Evolutionary conservation across 2,113 vertebrate species (phyloP).

Genomic region (Ochotona princeps): DNA sequence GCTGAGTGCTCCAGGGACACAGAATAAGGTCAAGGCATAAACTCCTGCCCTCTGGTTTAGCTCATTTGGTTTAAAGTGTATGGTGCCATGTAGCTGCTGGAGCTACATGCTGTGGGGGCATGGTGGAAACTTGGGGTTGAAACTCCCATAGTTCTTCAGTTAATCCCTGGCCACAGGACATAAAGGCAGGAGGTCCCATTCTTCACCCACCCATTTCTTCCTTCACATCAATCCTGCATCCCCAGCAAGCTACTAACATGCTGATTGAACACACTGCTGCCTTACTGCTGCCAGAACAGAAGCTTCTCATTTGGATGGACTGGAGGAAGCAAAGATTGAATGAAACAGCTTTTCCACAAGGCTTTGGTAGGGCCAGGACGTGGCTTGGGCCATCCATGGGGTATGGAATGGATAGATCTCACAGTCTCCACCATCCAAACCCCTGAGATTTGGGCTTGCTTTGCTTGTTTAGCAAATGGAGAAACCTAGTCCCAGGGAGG

Average conservation of each 20-base stretch:
- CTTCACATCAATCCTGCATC: not conserved
- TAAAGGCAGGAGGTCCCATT: not conserved
- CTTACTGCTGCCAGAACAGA: not conserved
- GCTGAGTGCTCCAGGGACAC: not conserved
- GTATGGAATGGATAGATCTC: not conserved
- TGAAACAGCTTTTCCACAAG: not conserved
- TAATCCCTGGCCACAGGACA: not conserved
- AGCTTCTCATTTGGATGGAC: not conserved
- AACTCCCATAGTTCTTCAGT: not conserved
- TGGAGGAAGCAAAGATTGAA: not conserved
- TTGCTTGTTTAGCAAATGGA: constrained; percentile 18
- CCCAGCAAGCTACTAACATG: not conserved
- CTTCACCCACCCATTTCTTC: not conserved
- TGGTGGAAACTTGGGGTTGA: not conserved
- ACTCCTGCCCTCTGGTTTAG: not conserved
- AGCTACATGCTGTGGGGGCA: not conserved
- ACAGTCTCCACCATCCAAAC: not conserved
- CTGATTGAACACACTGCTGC: not conserved
- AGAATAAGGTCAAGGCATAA: constrained; percentile 3
- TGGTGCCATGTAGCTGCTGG: not conserved
- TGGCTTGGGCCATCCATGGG: not conserved
- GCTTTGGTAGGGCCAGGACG: not conserved
- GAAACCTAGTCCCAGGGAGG: not conserved
- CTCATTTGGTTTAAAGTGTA: not conserved
- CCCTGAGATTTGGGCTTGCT: not conserved